A percentile compares a stretch with the other conserved stretches of the same genome.
These are phyloP conservation scores for Osmoderma eremita DNA, from an alignment of 2,888 invertebrate genomes.

Conservation along the genomic window DNA sequence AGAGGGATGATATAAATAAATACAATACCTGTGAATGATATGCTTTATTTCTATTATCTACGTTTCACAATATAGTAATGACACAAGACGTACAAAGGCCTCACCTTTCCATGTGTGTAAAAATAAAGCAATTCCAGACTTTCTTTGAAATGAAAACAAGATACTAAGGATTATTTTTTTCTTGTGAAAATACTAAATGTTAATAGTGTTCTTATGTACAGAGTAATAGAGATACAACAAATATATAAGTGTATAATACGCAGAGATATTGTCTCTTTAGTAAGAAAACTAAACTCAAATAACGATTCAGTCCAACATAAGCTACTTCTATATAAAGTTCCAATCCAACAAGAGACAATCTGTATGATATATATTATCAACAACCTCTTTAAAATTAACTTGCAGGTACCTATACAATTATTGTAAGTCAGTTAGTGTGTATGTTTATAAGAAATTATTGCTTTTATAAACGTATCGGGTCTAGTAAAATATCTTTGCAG, in stretches of 20 bases:
- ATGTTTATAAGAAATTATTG: slow-evolving; percentile 29
- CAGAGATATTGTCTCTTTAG: no score
- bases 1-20: not conserved
- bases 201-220: not conserved
- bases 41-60: slow-evolving; percentile 44
- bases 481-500: not conserved
- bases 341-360: not conserved
- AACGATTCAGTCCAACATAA: not conserved
- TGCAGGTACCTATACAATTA: slow-evolving; percentile 14
- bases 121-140: slow-evolving; percentile 5
- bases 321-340: not conserved
- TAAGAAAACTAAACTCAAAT: no score
- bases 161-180: not conserved
- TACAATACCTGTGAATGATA: slow-evolving; percentile 39
- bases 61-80: slow-evolving; percentile 49
- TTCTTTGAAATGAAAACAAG: not conserved
- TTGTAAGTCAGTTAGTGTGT: not conserved
- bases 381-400: slow-evolving; percentile 4
- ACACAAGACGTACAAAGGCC: slow-evolving; percentile 60
- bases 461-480: not conserved
- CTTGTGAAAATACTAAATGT: slow-evolving; percentile 25
- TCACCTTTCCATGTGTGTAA: slow-evolving; percentile 57
- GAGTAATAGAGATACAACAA: no score
- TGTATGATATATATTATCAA: not conserved
- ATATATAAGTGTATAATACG: not conserved